These are phyloP conservation scores for Halesus radiatus DNA, from an alignment of 1,140 invertebrate genomes.

Conservation along the genomic window DNA sequence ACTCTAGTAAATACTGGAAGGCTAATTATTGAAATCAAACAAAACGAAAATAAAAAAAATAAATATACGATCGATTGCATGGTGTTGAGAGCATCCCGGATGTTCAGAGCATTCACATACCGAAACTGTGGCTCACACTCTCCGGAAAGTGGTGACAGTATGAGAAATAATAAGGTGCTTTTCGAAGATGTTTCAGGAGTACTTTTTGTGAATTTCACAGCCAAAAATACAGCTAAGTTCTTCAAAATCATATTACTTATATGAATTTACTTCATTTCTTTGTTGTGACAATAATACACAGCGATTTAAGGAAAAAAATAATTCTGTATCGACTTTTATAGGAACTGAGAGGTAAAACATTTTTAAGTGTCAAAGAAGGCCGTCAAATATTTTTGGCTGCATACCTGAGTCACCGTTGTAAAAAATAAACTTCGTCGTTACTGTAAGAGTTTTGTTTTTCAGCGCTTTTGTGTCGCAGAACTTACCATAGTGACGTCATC, in stretches of 20 bases:
- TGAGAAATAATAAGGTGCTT: conserved; percentile 3
- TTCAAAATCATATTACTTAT: background rate
- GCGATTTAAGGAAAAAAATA: no score
- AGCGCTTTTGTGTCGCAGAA: conserved; percentile 61
- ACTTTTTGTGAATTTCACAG: conserved; percentile 12
- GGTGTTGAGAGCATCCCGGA: background rate
- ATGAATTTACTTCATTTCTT: no score
- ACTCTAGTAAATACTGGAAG: conserved; percentile 49
- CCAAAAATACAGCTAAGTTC: conserved; percentile 8
- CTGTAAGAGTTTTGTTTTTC: background rate
- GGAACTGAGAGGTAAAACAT: background rate
- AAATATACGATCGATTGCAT: background rate
- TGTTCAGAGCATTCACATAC: conserved; percentile 2
- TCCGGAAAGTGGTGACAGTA: background rate
- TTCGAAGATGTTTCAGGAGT: background rate
- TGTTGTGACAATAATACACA: no score
- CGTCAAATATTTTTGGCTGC: conserved; percentile 33
- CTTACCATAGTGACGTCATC: conserved; percentile 99
- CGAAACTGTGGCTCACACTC: background rate
- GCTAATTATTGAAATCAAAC: conserved; percentile 39
- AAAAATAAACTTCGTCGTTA: conserved; percentile 2
- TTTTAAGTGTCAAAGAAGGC: background rate
- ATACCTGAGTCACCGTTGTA: background rate
- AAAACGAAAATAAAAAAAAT: conserved; percentile 25
- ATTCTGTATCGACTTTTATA: background rate